Conservation (phyloP, 2,888 invertebrate species). For the Podotricha telesiphe region DNA sequence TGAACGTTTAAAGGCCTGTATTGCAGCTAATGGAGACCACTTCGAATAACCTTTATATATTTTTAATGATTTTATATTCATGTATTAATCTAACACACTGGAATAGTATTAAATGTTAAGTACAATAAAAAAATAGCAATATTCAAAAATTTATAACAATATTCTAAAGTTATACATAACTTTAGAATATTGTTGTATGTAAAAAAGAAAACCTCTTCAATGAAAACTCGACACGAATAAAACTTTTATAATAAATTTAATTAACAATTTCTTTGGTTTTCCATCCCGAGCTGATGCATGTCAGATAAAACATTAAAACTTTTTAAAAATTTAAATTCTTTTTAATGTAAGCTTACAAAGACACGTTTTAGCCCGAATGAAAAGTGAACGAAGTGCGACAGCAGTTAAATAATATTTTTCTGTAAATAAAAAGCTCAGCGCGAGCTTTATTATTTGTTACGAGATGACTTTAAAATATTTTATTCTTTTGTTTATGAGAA, state of each 20-base stretch:
- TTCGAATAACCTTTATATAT: too few species aligned
- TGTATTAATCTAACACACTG: too few species aligned
- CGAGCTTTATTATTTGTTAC: slow-evolving; percentile 8
- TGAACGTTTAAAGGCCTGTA: too few species aligned
- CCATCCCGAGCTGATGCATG: slow-evolving; percentile 15
- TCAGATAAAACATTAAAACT: slow-evolving; percentile 26
- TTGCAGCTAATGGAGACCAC: too few species aligned
- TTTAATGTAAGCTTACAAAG: slow-evolving; percentile 20
- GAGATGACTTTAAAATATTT: slow-evolving; percentile 3
- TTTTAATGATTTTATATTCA: too few species aligned
- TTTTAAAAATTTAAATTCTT: slow-evolving; percentile 22
- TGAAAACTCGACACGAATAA: background rate
- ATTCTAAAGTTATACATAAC: too few species aligned
- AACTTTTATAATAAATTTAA: slow-evolving; percentile 24
- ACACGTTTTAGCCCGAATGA: slow-evolving; percentile 16
- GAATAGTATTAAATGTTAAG: too few species aligned
- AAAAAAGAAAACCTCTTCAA: background rate
- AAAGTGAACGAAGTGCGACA: slow-evolving; percentile 12
- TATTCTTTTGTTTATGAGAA: slow-evolving; percentile 9
- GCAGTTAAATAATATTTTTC: slow-evolving; percentile 10
- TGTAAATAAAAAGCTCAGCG: slow-evolving; percentile 14
- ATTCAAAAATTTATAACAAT: too few species aligned
- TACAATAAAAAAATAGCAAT: too few species aligned
- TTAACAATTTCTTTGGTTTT: slow-evolving; percentile 21
- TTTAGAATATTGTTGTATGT: too few species aligned